Percentiles rank a stretch among this genome's conserved stretches.
phyloP scores from a whole-genome alignment of 2,113 vertebrate genomes.

The Sylvicapra grimmia region DNA sequence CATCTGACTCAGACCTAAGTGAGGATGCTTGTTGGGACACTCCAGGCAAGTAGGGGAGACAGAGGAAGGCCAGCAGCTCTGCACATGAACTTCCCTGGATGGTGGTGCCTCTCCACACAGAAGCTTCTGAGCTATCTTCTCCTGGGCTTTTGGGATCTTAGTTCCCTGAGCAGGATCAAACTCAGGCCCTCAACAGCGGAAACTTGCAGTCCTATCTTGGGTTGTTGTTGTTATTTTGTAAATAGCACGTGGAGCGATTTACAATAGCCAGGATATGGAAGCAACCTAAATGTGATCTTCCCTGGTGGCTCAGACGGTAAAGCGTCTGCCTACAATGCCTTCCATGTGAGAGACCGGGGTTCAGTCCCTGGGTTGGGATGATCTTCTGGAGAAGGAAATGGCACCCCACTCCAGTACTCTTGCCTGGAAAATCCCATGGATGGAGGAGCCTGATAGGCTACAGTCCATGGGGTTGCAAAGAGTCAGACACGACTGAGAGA shows the following conservation, averaged over 20 bases:
- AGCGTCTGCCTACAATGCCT: no score
- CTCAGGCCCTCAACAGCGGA: background rate
- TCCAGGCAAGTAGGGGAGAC: background rate
- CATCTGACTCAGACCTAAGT: background rate
- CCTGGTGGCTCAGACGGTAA: no score
- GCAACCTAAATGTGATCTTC: background rate
- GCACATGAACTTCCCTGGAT: background rate
- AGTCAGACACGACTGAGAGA: no score
- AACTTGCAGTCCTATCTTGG: background rate
- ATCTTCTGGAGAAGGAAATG: no score
- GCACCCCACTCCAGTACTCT: no score
- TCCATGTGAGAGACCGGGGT: no score
- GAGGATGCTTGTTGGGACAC: background rate
- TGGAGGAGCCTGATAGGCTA: no score
- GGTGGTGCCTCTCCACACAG: accelerated
- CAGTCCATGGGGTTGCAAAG: no score
- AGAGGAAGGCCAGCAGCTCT: background rate
- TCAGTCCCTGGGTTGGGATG: accelerated
- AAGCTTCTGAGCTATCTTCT: background rate
- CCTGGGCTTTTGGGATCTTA: background rate
- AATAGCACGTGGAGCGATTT: background rate
- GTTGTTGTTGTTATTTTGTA: background rate
- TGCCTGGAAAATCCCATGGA: no score
- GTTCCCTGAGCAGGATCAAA: background rate
- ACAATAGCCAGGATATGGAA: background rate